Conservation (phyloP, 2,888 invertebrate genomes). For the Blastobasis adustella region DNA sequence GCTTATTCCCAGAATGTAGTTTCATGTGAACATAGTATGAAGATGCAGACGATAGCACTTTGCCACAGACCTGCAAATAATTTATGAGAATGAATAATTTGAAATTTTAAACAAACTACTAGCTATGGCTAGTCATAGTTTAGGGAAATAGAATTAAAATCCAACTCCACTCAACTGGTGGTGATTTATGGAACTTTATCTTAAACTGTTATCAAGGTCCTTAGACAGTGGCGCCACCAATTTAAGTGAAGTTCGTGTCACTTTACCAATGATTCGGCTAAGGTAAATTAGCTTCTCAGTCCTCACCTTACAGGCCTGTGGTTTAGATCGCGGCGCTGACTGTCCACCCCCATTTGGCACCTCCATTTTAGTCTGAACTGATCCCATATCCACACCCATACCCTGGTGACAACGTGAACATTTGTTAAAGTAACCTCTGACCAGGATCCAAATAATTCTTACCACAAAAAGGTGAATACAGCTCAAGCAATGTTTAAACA, state of each 20-base stretch:
- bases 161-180: too few relatives aligned
- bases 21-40: slow-evolving; percentile 90
- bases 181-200: too few relatives aligned
- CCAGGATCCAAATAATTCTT: too few relatives aligned
- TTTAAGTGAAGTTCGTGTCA: too few relatives aligned
- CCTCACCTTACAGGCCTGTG: slow-evolving; percentile 81
- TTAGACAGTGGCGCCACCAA: too few relatives aligned
- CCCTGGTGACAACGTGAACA: slow-evolving; percentile 36
- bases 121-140: too few relatives aligned
- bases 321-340: slow-evolving; percentile 75
- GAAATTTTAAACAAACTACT: slow-evolving; percentile 4
- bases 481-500: too few relatives aligned
- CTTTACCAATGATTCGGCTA: too few relatives aligned
- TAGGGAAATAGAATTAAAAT: too few relatives aligned
- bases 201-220: too few relatives aligned
- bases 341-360: slow-evolving; percentile 52
- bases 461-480: too few relatives aligned
- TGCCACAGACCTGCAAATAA: slow-evolving; percentile 78
- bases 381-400: slow-evolving; percentile 66
- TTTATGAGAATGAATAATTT: background rate
- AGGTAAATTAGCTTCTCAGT: background rate
- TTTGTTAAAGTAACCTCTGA: too few relatives aligned
- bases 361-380: slow-evolving; percentile 70
- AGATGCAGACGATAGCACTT: slow-evolving; percentile 83
- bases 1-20: slow-evolving; percentile 86